Base-by-base conservation (phyloP, 1,140 invertebrate genomes). In the Lordiphosa collinella region DNA sequence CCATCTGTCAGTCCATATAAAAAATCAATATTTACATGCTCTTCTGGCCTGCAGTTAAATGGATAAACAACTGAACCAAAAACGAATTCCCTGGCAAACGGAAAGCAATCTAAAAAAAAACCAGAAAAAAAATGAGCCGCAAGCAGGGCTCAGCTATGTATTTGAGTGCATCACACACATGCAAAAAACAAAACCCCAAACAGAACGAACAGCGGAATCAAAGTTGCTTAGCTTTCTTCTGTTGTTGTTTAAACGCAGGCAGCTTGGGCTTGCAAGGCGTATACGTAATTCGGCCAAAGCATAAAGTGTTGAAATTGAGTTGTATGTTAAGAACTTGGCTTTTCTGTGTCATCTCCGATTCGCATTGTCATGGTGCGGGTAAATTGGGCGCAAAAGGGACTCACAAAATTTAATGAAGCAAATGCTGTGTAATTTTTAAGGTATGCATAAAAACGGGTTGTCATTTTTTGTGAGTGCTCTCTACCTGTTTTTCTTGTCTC, bases 351-450 rank as follows among this genome's bases (percentile, higher is more conserved):
- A 32, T 16, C n/a, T 38, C 47, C 31, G 4, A 40, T 37, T 52
- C 6, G 32, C 47, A 52, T 72, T 67, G 73, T 43, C 63, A 54
- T 47, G 74, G 41, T 59, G 35, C 54, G 52, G 79, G 70, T 68
- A 57, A 58, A 62, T 52, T 25, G 38, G 55, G n/a, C n/a, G n/a
- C n/a, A 57, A 71, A 47, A 67, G 51, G 62, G 51, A n/a, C 54
- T 82, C 58, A 48, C 22, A 73, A 80, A 76, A 76, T 71, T 71
- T 76, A 80, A 80, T 82, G 76, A 82, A 75, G 65, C 75, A 71
- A 67, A 54, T 80, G 76, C 57, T 67, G 56, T 82, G 51, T 48
- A 41, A 58, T 57, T 60, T 49, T 38, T 47, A 61, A 75, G 68
- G 22, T 76, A 60, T 59, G 48, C 44, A 75, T 73, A 64, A 73